Base-by-base conservation (phyloP, 2,888 invertebrate genomes). In the Erebia ligea region DNA sequence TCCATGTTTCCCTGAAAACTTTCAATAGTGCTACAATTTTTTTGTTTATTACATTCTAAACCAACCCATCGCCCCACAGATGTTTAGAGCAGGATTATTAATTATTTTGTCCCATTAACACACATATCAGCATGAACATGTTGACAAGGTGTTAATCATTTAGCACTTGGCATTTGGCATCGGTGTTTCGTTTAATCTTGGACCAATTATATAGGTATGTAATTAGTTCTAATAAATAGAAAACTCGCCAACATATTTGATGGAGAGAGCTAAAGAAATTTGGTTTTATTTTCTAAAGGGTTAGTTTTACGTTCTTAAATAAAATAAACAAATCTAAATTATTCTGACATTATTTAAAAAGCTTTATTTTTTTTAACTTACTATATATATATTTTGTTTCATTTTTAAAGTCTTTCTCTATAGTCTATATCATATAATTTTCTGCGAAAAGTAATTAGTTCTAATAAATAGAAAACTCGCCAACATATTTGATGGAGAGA, bases 151-250 rank as follows among this genome's bases (percentile, higher is more conserved):
- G 62, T 72, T 45, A 69, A 71, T 72, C 50, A 67, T 50, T 66
- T 21, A 40, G 10, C 62, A 19, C 64, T 70, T 74, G 73, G 68
- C 73, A 72, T 61, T 62, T 48, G 62, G 62, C 62, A 21, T 62
- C 19, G 21, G 17, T 40, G 13, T 54, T 48, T 40, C 54, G 11
- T 50, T 64, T 40, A 34, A 64, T 64, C 52, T 64, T 34, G 52
- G 11, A 62, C 64, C 64, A 54, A 54, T 64, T 64, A 62, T 62
- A 45, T 48, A 4, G 13, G n/a, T 54, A 54, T 40, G 17, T 13
- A 54, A 13, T 19, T 19, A 48, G 8, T 48, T 42, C 5, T 9
- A 54, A 19, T 54, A 19, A 54, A 17, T 52, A 52, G 25, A 17
- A 9, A 10, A 45, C n/a, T 52, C 17, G 15, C 52, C 17, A 50